These are phyloP conservation scores for Anthophora plumipes DNA, from an alignment of 2,888 invertebrate species.

Conservation along the genomic window DNA sequence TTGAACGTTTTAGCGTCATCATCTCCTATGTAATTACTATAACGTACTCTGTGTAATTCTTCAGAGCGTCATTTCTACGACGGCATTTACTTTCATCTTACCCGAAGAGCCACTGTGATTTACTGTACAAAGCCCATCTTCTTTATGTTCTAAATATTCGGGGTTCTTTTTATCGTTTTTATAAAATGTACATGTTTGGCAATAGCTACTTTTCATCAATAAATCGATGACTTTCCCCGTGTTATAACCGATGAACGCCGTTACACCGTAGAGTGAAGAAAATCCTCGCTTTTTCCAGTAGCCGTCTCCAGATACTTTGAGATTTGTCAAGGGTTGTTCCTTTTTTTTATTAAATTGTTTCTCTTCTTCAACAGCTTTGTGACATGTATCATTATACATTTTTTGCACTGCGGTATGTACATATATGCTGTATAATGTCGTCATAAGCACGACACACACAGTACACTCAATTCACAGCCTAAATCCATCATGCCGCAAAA, in stretches of 20 bases:
- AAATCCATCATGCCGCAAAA: constrained; percentile 34
- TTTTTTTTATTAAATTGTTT: not conserved
- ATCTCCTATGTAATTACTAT: not conserved
- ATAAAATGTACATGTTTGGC: constrained; percentile 21
- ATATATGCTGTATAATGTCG: constrained; percentile 7
- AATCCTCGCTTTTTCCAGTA: constrained; percentile 22
- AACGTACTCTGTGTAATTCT: not conserved
- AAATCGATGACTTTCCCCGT: constrained; percentile 34
- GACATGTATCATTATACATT: constrained; percentile 1
- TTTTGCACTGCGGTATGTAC: not conserved
- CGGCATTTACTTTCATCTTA: not conserved
- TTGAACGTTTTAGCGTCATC: too few species aligned
- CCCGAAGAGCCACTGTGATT: not conserved
- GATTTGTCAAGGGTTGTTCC: not conserved
- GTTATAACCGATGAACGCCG: constrained; percentile 10
- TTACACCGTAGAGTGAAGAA: constrained; percentile 12
- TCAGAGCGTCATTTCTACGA: not conserved
- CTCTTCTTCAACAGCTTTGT: constrained; percentile 20
- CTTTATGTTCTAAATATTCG: constrained; percentile 3
- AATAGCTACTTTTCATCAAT: constrained; percentile 19
- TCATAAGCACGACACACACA: too few species aligned
- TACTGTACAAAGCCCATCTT: not conserved
- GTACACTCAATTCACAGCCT: not conserved
- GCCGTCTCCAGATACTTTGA: constrained; percentile 23
- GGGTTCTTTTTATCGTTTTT: constrained; percentile 27